Evolutionary conservation across 2,113 vertebrate species (phyloP).

Genomic region (Anseranas semipalmata): DNA sequence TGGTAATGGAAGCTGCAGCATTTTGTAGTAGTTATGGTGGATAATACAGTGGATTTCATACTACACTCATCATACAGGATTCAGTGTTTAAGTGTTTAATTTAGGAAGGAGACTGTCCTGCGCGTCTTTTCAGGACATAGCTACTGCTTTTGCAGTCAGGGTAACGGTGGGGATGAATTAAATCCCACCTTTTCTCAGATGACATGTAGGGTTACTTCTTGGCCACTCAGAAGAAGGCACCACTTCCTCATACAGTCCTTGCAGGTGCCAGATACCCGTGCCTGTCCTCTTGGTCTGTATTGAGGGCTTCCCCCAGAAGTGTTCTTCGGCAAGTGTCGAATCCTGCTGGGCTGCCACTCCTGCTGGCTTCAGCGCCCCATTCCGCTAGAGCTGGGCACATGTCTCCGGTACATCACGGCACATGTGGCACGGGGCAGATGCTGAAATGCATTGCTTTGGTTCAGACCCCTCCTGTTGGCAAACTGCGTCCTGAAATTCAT

Average conservation of each 20-base stretch:
- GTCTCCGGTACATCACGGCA: no score
- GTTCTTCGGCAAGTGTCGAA: not conserved
- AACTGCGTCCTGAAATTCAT: not conserved
- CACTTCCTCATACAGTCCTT: not conserved
- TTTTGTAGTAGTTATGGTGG: accelerated
- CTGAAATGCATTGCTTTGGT: not conserved
- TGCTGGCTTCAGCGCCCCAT: not conserved
- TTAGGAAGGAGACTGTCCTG: not conserved
- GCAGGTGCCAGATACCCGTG: not conserved
- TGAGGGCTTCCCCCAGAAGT: not conserved
- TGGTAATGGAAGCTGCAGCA: not conserved
- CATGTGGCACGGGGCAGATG: no score
- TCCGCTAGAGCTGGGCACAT: not conserved
- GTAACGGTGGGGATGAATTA: not conserved
- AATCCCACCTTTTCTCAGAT: not conserved
- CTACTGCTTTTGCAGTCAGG: not conserved
- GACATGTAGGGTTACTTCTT: not conserved
- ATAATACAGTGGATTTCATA: not conserved
- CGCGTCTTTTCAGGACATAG: not conserved
- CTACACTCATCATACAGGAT: not conserved
- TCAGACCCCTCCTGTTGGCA: not conserved
- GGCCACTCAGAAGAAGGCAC: not conserved
- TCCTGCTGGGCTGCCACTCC: not conserved
- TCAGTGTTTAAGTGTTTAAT: not conserved
- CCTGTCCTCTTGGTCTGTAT: not conserved